Conservation (phyloP, 2,888 invertebrate species). For the Craniophora ligustri region DNA sequence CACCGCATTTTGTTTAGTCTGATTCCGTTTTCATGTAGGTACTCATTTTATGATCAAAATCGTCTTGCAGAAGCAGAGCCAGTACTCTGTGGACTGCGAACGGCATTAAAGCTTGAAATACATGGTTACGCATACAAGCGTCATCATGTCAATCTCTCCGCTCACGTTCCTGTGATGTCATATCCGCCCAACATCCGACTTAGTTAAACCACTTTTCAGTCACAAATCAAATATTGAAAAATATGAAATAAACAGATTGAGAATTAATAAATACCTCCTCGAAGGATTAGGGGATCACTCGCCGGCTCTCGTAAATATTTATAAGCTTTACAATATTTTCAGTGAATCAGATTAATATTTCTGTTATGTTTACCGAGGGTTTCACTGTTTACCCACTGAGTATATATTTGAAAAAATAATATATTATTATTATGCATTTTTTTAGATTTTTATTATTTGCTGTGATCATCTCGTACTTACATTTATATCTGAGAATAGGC, state of each 20-base stretch:
- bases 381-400: conserved; percentile 1
- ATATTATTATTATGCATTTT: not conserved
- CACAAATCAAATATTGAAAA: conserved; percentile 52
- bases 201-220: conserved; percentile 50
- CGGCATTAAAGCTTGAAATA: not conserved
- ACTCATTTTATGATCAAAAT: too few species aligned
- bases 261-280: conserved; percentile 49
- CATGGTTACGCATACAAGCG: not conserved
- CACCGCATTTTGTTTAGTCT: too few species aligned
- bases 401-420: not conserved
- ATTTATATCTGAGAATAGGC: too few species aligned
- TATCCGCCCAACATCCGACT: conserved; percentile 46
- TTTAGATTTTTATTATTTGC: too few species aligned
- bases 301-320: conserved; percentile 48
- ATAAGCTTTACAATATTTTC: conserved; percentile 34
- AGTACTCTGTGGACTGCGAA: too few species aligned
- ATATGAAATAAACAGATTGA: conserved; percentile 42
- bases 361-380: conserved; percentile 12
- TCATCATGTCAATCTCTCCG: conserved; percentile 22
- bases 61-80: too few species aligned
- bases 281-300: conserved; percentile 44
- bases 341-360: conserved; percentile 28
- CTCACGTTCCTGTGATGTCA: conserved; percentile 38
- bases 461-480: too few species aligned
- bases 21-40: too few species aligned